Conservation (phyloP, 2,113 vertebrate species). For the Naja naja region DNA sequence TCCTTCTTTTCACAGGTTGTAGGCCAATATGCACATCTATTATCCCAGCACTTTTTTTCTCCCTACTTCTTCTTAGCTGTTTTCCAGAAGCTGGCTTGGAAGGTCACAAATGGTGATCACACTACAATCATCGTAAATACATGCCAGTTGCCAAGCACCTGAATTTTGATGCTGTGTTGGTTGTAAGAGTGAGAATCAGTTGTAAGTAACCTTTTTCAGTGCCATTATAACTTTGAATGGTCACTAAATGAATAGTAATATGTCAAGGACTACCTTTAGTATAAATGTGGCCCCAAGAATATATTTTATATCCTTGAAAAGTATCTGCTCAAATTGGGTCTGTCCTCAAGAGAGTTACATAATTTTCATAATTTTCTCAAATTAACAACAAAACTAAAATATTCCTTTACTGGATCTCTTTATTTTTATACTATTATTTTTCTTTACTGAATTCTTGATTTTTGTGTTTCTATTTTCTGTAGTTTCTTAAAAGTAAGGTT, state of each 20-base stretch:
- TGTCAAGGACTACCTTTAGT: not conserved
- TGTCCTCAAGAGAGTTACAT: not conserved
- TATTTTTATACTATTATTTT: not conserved
- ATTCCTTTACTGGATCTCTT: not conserved
- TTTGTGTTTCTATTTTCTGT: not conserved
- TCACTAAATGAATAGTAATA: not conserved
- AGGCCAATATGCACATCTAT: not conserved
- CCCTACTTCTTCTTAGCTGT: not conserved
- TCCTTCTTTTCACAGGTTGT: not conserved
- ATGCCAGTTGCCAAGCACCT: too few relatives aligned
- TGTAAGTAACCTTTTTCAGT: not conserved
- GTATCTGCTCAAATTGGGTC: not conserved
- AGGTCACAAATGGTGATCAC: too few relatives aligned
- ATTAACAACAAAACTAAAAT: not conserved
- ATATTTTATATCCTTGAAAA: not conserved
- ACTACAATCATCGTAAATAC: too few relatives aligned
- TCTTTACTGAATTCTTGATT: not conserved
- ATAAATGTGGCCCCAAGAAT: not conserved
- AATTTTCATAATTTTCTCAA: not conserved
- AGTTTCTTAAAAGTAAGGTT: not conserved
- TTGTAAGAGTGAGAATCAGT: not conserved
- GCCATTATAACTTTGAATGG: not conserved
- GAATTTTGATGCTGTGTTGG: not conserved
- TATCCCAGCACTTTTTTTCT: not conserved
- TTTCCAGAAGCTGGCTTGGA: too few relatives aligned